These are phyloP conservation scores for Acrocephalus scirpaceus DNA, from an alignment of 2,797 vertebrate species.

Conservation along the genomic window DNA sequence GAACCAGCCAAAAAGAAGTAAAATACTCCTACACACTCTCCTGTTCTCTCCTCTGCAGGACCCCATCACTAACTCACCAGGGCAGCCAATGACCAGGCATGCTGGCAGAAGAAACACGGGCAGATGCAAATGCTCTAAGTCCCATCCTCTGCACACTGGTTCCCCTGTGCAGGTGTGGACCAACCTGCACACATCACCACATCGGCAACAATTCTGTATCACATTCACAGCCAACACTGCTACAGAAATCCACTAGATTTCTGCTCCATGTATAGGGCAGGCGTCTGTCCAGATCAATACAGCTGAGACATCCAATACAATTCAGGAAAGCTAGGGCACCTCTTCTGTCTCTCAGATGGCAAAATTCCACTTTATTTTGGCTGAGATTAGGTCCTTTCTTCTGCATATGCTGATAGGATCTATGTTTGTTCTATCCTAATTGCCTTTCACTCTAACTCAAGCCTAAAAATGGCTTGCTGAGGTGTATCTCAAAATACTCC, in stretches of 20 bases:
- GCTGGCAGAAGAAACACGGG: background rate
- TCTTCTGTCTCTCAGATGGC: background rate
- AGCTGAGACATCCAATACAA: background rate
- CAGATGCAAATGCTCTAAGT: background rate
- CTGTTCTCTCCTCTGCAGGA: background rate
- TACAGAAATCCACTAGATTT: background rate
- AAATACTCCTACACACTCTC: background rate
- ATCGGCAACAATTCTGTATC: background rate
- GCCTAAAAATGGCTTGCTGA: background rate
- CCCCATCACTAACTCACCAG: accelerated
- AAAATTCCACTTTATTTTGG: background rate
- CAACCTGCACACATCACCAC: background rate
- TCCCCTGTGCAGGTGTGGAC: background rate
- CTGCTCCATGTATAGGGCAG: background rate
- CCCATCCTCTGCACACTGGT: background rate
- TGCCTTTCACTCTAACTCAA: background rate
- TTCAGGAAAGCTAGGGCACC: background rate
- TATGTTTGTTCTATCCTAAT: background rate
- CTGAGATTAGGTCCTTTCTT: background rate
- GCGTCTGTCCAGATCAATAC: background rate
- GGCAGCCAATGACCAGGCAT: background rate
- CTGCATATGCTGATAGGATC: background rate
- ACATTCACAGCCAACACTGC: background rate
- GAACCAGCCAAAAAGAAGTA: background rate
- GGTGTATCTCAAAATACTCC: background rate